phyloP scores from a whole-genome alignment of 2,888 invertebrate genomes.

The Marasmarcha lunaedactyla region DNA sequence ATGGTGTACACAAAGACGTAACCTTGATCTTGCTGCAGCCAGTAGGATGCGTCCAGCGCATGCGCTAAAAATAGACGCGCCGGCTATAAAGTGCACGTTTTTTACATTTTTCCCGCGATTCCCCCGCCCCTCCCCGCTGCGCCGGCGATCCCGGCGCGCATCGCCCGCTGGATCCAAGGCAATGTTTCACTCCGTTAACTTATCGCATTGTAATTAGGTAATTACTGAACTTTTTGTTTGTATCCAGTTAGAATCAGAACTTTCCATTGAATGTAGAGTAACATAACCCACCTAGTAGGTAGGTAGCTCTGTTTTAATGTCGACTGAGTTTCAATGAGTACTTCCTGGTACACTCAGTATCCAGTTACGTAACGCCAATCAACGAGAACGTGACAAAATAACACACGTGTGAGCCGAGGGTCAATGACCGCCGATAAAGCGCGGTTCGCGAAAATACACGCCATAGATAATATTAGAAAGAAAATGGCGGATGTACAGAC shows the following conservation, averaged over 20 bases:
- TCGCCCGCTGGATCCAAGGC: neutral
- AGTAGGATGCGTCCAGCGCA: constrained; percentile 55
- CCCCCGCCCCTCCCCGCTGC: constrained; percentile 8
- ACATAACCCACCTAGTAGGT: too few relatives aligned
- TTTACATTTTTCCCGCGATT: constrained; percentile 37
- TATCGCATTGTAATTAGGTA: neutral
- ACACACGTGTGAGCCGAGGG: constrained; percentile 32
- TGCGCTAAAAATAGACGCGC: constrained; percentile 54
- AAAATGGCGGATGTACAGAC: constrained; percentile 37
- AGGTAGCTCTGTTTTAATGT: too few relatives aligned
- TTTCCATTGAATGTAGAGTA: too few relatives aligned
- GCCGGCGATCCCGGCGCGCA: neutral
- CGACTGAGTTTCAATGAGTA: neutral
- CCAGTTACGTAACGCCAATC: neutral
- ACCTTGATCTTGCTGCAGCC: constrained; percentile 64
- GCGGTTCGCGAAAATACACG: constrained; percentile 42
- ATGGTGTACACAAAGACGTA: constrained; percentile 27
- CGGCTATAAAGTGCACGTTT: constrained; percentile 49
- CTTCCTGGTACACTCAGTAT: neutral
- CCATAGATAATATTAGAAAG: constrained; percentile 62
- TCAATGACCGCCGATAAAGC: constrained; percentile 53
- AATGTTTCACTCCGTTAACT: constrained; percentile 1
- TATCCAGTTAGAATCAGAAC: too few relatives aligned
- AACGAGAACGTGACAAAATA: constrained; percentile 13
- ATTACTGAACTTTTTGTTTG: too few relatives aligned